Percentiles rank a stretch among this genome's conserved stretches.
Evolutionary conservation across 1,140 invertebrate genomes (phyloP).

Genomic region (Leptonema lineaticorne): DNA sequence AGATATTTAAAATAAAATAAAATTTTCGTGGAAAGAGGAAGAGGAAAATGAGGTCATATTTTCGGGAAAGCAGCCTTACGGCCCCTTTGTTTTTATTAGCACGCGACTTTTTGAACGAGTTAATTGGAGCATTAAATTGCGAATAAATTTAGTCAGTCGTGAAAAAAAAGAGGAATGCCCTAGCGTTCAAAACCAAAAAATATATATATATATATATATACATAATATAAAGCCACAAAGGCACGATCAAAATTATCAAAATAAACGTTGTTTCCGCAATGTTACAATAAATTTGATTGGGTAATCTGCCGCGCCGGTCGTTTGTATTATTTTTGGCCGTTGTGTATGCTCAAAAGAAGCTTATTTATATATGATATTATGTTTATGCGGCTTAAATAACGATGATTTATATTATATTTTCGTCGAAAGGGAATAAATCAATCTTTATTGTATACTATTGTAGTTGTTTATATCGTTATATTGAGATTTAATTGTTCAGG

Average conservation of each 20-base stretch:
- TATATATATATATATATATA: too few relatives aligned
- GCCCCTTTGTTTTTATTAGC: slow-evolving; percentile 15
- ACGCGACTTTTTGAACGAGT: slow-evolving; percentile 17
- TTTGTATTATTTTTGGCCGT: too few relatives aligned
- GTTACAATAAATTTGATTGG: not conserved
- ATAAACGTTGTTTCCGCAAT: slow-evolving; percentile 8
- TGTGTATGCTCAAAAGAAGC: too few relatives aligned
- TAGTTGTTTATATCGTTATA: too few relatives aligned
- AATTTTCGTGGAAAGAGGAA: too few relatives aligned
- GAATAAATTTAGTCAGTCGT: slow-evolving; percentile 7
- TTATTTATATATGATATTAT: too few relatives aligned
- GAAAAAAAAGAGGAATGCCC: not conserved
- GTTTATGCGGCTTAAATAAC: too few relatives aligned
- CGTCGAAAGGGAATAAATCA: too few relatives aligned
- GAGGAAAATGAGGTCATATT: slow-evolving; percentile 5
- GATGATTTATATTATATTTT: too few relatives aligned
- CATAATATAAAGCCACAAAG: not conserved
- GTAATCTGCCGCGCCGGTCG: not conserved
- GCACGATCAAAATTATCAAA: slow-evolving; percentile 12
- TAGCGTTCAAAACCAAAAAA: not conserved
- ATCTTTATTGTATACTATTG: too few relatives aligned
- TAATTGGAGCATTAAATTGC: slow-evolving; percentile 19
- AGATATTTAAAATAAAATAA: too few relatives aligned
- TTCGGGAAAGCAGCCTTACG: not conserved
- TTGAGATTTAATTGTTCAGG: too few relatives aligned